phyloP scores from a whole-genome alignment of 2,113 vertebrate genomes.

The Mastomys coucha region DNA sequence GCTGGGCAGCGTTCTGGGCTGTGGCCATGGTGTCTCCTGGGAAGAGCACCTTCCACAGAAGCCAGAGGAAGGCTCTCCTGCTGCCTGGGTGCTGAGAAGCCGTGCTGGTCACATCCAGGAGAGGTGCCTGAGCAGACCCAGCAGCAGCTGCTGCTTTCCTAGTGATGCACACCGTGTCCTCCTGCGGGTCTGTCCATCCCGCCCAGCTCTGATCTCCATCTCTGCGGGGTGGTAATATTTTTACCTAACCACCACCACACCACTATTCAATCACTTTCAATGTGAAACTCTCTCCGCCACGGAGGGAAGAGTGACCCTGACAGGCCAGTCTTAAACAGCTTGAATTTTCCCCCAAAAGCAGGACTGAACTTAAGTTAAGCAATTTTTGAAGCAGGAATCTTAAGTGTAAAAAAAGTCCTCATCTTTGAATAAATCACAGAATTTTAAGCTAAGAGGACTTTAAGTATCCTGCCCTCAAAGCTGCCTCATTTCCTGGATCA shows the following conservation, averaged over 20 bases:
- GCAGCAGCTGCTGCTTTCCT: conserved; percentile 3
- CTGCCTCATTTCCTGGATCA: neutral
- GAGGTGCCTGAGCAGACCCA: neutral
- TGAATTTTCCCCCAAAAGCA: conserved; percentile 47
- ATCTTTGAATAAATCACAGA: neutral
- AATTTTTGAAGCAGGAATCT: conserved; percentile 27
- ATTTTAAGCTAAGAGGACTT: neutral
- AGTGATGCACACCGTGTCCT: neutral
- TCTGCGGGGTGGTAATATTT: conserved; percentile 58
- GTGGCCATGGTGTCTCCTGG: no score
- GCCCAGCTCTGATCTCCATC: conserved; percentile 50
- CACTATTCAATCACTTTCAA: conserved; percentile 50
- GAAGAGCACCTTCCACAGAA: neutral
- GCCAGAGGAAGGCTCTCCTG: neutral
- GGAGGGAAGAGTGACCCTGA: conserved; percentile 35
- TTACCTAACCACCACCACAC: conserved; percentile 7
- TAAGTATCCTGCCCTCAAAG: neutral
- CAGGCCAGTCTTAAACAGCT: conserved; percentile 15
- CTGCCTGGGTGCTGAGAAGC: neutral
- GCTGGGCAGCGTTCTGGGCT: neutral
- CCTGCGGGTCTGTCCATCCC: conserved; percentile 29
- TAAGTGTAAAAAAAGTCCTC: neutral
- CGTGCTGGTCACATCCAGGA: neutral
- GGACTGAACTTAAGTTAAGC: neutral
- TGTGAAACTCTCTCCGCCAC: conserved; percentile 50